Percentiles rank a stretch among this genome's conserved stretches.
Conservation (phyloP, 2,797 vertebrate genomes). For the Acanthiza pusilla region DNA sequence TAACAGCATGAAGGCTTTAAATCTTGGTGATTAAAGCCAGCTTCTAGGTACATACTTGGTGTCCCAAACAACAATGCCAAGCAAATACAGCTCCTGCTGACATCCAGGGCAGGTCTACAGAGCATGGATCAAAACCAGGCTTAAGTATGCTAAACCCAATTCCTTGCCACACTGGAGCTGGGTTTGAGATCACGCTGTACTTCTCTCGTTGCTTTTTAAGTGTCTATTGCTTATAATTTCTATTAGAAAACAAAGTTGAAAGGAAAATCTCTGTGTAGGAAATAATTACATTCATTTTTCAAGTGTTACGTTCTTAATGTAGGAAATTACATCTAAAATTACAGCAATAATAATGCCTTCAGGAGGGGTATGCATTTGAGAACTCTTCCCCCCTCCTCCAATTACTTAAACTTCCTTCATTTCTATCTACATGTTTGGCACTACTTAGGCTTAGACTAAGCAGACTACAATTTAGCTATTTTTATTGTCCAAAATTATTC, state of each 20-base stretch:
- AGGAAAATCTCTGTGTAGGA: neutral
- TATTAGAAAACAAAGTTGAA: neutral
- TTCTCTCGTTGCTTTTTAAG: neutral
- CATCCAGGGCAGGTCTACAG: neutral
- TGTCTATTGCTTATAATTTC: neutral
- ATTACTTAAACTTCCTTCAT: neutral
- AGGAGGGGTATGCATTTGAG: neutral
- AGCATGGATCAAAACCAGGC: neutral
- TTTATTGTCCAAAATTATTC: neutral
- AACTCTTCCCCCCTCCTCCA: neutral
- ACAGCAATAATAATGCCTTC: neutral
- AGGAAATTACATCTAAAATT: neutral
- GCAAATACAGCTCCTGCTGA: neutral
- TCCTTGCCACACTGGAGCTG: neutral
- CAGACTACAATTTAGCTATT: neutral
- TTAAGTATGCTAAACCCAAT: neutral
- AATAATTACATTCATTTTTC: neutral
- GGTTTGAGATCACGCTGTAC: fast-evolving
- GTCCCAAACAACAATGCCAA: neutral
- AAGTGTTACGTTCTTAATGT: neutral
- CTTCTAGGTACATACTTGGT: neutral
- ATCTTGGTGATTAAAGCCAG: conserved; percentile 8
- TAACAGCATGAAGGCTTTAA: neutral
- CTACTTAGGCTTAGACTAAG: neutral
- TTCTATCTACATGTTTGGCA: neutral